A percentile compares a stretch with the other conserved stretches of the same genome.
Conservation (phyloP, 2,113 vertebrate species). For the Neotragus pygmaeus region DNA sequence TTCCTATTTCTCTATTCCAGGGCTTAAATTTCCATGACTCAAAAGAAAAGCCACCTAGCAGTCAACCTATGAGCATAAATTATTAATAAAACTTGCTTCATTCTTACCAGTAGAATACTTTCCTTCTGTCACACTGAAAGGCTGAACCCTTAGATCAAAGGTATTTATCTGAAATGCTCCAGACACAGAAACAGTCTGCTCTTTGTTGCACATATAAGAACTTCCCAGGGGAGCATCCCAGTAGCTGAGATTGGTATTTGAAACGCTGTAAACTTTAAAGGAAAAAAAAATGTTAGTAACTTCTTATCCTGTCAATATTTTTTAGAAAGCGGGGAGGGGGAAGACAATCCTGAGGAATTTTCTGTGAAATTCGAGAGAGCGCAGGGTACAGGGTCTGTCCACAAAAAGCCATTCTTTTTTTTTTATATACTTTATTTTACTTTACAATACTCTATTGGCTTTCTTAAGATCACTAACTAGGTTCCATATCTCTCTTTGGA, state of each 20-base stretch:
- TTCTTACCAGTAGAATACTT: constrained; percentile 90
- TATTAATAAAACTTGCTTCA: constrained; percentile 29
- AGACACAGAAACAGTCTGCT: constrained; percentile 86
- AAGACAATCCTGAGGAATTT: neutral
- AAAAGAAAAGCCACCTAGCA: neutral
- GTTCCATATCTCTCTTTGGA: constrained; percentile 17
- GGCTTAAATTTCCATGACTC: neutral
- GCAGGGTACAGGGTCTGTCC: neutral
- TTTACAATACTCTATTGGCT: no score
- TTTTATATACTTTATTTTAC: no score
- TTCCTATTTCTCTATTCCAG: neutral
- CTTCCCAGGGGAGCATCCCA: constrained; percentile 91
- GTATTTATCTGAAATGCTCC: constrained; percentile 82
- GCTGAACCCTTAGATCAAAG: constrained; percentile 90
- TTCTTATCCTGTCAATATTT: neutral
- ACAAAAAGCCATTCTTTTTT: constrained; percentile 13
- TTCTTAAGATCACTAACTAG: neutral
- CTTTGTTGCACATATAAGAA: constrained; percentile 95
- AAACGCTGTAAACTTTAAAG: constrained; percentile 68
- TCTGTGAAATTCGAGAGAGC: neutral
- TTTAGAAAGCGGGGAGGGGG: neutral
- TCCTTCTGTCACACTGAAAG: constrained; percentile 86
- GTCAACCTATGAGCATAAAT: neutral
- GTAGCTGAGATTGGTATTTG: constrained; percentile 84
- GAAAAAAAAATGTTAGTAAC: neutral